These are phyloP conservation scores for Hydropsyche tenuis DNA, from an alignment of 1,140 invertebrate species.

Conservation along the genomic window DNA sequence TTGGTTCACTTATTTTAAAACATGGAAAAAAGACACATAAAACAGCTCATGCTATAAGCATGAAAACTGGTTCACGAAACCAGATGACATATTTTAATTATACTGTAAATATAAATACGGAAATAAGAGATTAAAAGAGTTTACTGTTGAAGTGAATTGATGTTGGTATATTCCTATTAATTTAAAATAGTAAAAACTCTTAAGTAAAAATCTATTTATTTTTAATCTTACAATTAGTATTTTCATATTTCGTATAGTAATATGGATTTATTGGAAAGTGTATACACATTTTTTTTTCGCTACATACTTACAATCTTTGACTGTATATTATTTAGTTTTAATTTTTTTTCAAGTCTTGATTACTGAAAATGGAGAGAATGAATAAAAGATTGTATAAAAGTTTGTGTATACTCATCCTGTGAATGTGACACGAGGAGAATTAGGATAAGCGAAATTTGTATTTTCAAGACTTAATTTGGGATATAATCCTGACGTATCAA, in stretches of 20 bases:
- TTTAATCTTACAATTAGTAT: conserved; percentile 15
- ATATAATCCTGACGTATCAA: not conserved
- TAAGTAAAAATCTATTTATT: conserved; percentile 16
- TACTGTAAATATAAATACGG: conserved; percentile 16
- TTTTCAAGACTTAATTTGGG: conserved; percentile 24
- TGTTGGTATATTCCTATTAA: conserved; percentile 25
- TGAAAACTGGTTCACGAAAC: not conserved
- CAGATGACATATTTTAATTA: not conserved
- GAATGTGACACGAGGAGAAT: conserved; percentile 32
- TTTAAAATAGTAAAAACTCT: conserved; percentile 17
- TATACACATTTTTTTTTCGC: conserved; percentile 1
- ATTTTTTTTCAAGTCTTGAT: conserved; percentile 28
- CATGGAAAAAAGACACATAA: not conserved
- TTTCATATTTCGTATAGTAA: not conserved
- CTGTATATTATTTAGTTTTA: conserved; percentile 12
- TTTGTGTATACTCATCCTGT: conserved; percentile 37
- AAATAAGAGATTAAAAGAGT: conserved; percentile 22
- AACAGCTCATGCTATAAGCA: not conserved
- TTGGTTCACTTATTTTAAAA: too few species aligned
- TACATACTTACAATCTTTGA: conserved; percentile 6
- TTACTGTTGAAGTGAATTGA: conserved; percentile 24
- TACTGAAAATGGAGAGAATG: conserved; percentile 20
- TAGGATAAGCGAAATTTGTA: conserved; percentile 32
- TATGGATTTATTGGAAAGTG: conserved; percentile 3
- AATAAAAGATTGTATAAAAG: conserved; percentile 31